Evolutionary conservation across 53 echinoderm and acorn worm genomes (phyloP).

Genomic region (Patiria pectinifera): DNA sequence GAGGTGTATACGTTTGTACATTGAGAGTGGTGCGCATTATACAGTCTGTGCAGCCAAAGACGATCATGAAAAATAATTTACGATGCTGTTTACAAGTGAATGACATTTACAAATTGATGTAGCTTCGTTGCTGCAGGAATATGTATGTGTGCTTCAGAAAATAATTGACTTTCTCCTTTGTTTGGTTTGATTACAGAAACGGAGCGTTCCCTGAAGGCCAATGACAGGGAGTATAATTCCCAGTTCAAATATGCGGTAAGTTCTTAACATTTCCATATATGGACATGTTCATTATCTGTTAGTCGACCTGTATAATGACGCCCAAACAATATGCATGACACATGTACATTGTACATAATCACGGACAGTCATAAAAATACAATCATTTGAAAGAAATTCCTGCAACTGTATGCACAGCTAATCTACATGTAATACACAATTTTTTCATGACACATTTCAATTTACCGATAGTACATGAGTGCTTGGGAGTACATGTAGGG

Average conservation of each 20-base stretch:
- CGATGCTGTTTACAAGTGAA: background rate
- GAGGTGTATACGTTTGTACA: background rate
- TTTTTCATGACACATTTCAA: too few species aligned
- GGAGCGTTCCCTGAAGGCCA: slow-evolving; percentile 84
- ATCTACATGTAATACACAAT: too few species aligned
- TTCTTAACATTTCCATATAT: background rate
- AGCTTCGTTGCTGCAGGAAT: too few species aligned
- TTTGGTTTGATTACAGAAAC: slow-evolving; percentile 62
- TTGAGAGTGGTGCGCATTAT: too few species aligned
- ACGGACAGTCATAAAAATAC: too few species aligned
- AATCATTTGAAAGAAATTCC: too few species aligned
- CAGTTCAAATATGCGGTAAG: slow-evolving; percentile 94
- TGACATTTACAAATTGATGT: too few species aligned
- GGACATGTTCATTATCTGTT: background rate
- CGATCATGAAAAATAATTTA: background rate
- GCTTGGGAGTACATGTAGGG: too few species aligned
- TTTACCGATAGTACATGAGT: too few species aligned
- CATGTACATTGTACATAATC: too few species aligned
- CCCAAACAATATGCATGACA: too few species aligned
- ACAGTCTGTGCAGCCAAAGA: background rate
- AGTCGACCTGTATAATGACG: background rate
- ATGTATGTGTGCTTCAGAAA: background rate
- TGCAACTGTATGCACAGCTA: too few species aligned
- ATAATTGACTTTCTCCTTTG: background rate
- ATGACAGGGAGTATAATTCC: slow-evolving; percentile 80